A percentile compares a stretch with the other conserved stretches of the same genome.
Conservation (phyloP, 1,140 invertebrate genomes). For the Drosophila triauraria region DNA sequence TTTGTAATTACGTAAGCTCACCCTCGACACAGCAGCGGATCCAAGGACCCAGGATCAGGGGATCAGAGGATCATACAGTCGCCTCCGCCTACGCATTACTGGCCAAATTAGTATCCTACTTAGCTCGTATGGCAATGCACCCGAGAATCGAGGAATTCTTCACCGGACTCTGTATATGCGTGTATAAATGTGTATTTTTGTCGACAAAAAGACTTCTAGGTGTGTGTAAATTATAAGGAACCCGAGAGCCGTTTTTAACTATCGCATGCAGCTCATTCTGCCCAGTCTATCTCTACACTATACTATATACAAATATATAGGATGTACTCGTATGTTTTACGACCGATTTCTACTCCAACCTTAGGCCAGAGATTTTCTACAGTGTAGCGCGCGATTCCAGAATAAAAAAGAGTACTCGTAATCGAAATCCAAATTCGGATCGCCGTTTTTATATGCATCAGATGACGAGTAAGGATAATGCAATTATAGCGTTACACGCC, state of each 20-base stretch:
- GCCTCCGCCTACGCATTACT: conserved; percentile 59
- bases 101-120: conserved; percentile 76
- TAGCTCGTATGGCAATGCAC: conserved; percentile 58
- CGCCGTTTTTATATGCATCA: conserved; percentile 50
- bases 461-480: conserved; percentile 28
- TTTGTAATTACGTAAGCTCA: conserved; percentile 67
- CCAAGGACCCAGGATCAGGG: neutral
- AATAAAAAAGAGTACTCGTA: conserved; percentile 10
- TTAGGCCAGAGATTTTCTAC: conserved; percentile 66
- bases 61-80: conserved; percentile 14
- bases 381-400: conserved; percentile 54
- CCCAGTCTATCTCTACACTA: conserved; percentile 23
- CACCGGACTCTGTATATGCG: conserved; percentile 67
- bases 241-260: conserved; percentile 47
- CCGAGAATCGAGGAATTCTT: conserved; percentile 33
- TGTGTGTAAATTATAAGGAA: conserved; percentile 72
- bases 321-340: conserved; percentile 58
- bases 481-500: conserved; percentile 32
- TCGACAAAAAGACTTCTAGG: conserved; percentile 68
- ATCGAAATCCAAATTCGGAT: conserved; percentile 23
- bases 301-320: conserved; percentile 28
- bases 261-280: conserved; percentile 53
- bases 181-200: conserved; percentile 79
- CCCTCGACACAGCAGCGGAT: conserved; percentile 24
- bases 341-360: conserved; percentile 57